Percentiles rank a stretch among this genome's conserved stretches.
phyloP scores from a whole-genome alignment of 2,113 vertebrate species.

The Grallaria varia region DNA sequence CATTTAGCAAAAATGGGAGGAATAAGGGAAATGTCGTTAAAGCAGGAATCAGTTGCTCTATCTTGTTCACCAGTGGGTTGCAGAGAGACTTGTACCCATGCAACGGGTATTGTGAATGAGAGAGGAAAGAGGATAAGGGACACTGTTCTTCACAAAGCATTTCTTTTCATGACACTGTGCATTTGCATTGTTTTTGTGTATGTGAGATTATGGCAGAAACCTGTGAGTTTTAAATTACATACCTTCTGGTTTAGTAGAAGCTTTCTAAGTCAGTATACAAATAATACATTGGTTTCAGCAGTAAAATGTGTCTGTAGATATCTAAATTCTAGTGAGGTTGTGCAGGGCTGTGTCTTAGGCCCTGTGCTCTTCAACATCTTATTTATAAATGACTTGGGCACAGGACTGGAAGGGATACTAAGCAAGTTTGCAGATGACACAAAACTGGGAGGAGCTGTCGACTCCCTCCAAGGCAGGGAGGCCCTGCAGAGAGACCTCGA shows the following conservation, averaged over 20 bases:
- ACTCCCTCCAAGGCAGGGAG: neutral
- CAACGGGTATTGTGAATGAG: neutral
- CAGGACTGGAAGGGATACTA: neutral
- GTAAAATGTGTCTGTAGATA: neutral
- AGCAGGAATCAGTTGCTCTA: neutral
- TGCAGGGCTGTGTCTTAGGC: neutral
- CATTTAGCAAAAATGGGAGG: neutral
- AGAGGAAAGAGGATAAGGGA: neutral
- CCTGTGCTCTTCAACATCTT: neutral
- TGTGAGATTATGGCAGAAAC: neutral
- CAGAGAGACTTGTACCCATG: neutral
- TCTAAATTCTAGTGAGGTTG: neutral
- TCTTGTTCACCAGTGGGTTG: neutral
- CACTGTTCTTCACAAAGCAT: fast-evolving
- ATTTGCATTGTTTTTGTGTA: neutral
- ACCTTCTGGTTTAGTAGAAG: neutral
- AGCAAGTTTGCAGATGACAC: neutral
- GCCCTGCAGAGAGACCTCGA: neutral
- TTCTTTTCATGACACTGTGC: fast-evolving
- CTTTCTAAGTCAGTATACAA: neutral
- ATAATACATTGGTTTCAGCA: neutral
- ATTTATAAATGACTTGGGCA: neutral
- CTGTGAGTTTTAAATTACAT: neutral
- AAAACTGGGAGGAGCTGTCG: neutral
- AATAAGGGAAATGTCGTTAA: neutral